These are phyloP conservation scores for Molossus alvarezi DNA, from an alignment of 2,797 vertebrate species.

Conservation along the genomic window DNA sequence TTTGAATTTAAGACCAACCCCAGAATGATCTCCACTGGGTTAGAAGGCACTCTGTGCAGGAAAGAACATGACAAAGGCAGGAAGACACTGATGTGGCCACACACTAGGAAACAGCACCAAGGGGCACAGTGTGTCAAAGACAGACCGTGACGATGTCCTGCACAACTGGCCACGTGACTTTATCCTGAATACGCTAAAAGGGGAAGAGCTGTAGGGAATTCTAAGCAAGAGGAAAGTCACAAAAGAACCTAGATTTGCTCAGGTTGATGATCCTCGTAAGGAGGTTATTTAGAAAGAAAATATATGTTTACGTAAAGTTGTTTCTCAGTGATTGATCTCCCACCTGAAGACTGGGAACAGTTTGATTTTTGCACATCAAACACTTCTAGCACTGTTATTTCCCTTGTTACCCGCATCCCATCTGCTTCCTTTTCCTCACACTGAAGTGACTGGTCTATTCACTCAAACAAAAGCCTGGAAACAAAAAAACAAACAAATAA, in stretches of 20 bases:
- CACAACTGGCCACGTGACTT: neutral
- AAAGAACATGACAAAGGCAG: neutral
- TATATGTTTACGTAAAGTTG: conserved; percentile 60
- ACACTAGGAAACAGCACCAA: neutral
- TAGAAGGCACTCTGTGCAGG: neutral
- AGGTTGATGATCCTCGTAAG: neutral
- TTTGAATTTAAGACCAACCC: neutral
- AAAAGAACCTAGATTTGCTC: neutral
- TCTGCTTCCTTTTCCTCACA: conserved; percentile 58
- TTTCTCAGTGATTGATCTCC: neutral
- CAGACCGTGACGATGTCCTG: neutral
- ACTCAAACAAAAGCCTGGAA: conserved; percentile 70
- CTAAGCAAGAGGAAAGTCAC: neutral
- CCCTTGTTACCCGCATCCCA: conserved; percentile 63
- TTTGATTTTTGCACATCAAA: conserved; percentile 70
- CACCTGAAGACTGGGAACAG: conserved; percentile 35
- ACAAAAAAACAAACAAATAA: conserved; percentile 61
- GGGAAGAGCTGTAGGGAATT: neutral
- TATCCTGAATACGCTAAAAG: neutral
- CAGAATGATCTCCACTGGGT: neutral
- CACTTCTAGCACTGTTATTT: conserved; percentile 60
- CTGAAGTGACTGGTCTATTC: conserved; percentile 54
- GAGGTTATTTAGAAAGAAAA: conserved; percentile 60
- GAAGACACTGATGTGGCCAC: neutral
- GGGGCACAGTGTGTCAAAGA: neutral